Evolutionary conservation across 2,113 vertebrate genomes (phyloP), one percentile per base, ranked within the genome.

Genomic region (Leptosomus discolor): DNA sequence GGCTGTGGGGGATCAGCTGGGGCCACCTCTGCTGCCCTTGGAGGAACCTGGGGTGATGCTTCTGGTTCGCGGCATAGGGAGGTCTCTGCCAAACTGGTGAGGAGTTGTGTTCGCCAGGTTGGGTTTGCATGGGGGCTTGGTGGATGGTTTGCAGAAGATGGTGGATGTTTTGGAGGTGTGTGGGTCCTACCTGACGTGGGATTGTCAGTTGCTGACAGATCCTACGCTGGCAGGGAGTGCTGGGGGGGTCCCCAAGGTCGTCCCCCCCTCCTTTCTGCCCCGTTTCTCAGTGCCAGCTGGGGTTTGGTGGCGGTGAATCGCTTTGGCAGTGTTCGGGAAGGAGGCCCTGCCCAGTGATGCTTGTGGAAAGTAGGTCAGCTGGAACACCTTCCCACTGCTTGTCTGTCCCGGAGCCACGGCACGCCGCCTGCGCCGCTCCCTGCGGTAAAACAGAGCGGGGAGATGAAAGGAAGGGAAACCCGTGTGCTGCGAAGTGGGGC

Each of bases 331-430:
- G 86, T 46, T 27, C 4, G 5, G 74, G 89, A 17, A 76, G 77
- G 54, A 63, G 45, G 86, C 56, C 45, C 36, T 93, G 80, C 85
- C 58, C 43, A 15, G 78, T 0, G 5, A 46, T 78, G 90, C 67
- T 60, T 0, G 0, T 70, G 70, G 75, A 95, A 96, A 97, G 80
- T 90, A 94, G 96, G 94, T 94, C 95, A 96, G 88, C 85, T 81
- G 87, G 91, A 94, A 95, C 1, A 8, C 45, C 89, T 86, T 92
- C 70, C 65, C 8, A 0, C 37, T n/a, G 85, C 80, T 63, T n/a
- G 43, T 30, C 64, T 1, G 1, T 74, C 51, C 68, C 0, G 11
- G 70, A 77, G 81, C 63, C 3, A 30, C 2, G 1, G 68, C 41
- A 11, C 5, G 2, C 34, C 9, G 6, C 39, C 5, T 3, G 37